Evolutionary conservation across 2,888 invertebrate species (phyloP).

Genomic region (Caenorhabditis sp.): DNA sequence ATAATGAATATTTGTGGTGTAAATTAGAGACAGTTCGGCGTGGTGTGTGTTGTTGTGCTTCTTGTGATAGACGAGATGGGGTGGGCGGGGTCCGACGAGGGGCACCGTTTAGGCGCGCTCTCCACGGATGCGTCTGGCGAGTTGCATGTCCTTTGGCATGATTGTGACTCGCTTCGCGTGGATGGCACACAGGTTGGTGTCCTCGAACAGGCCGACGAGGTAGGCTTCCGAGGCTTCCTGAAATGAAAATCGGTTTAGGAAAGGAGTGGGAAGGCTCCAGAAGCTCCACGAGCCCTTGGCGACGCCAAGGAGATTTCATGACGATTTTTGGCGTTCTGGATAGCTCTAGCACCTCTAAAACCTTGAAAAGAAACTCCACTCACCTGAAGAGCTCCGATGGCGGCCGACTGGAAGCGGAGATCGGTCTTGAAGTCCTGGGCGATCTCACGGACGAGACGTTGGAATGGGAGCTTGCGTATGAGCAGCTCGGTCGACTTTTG

Average conservation of each 20-base stretch:
- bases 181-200: slow-evolving; percentile 97
- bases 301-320: neutral
- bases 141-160: slow-evolving; percentile 89
- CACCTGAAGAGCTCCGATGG: slow-evolving; percentile 62
- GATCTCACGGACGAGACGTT: slow-evolving; percentile 75
- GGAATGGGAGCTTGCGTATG: slow-evolving; percentile 74
- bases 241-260: no score
- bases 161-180: slow-evolving; percentile 97
- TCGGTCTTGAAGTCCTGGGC: slow-evolving; percentile 75
- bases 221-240: slow-evolving; percentile 88
- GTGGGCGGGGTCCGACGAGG: neutral
- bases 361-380: neutral
- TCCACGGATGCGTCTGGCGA: slow-evolving; percentile 86
- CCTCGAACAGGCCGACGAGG: slow-evolving; percentile 95
- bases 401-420: slow-evolving; percentile 73
- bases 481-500: slow-evolving; percentile 92
- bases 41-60: no score
- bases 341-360: neutral
- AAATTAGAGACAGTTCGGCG: no score
- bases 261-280: neutral
- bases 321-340: neutral
- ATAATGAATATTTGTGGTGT: no score
- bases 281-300: neutral
- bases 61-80: neutral
- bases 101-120: slow-evolving; percentile 72